Evolutionary conservation across 2,113 vertebrate species (phyloP), one percentile per base, ranked within the genome.

Genomic region (Cyprinodon tularosa): DNA sequence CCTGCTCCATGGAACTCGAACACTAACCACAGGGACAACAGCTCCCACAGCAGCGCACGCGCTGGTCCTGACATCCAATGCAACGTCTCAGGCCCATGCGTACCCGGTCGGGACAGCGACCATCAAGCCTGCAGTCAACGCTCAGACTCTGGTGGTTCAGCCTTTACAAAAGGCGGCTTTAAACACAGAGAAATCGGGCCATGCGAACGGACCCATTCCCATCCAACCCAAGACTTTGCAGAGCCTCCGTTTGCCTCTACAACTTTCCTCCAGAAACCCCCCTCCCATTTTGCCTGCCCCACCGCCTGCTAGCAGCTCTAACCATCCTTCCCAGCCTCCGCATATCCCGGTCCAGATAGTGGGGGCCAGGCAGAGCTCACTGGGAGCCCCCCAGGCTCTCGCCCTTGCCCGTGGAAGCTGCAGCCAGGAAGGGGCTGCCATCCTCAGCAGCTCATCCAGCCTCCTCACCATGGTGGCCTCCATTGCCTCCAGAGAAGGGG

Each of bases 331-430:
- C 13, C 92, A 88, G 74, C 76, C 94, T 0, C 97, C 97, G 0
- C 97, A 98, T 72, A 97, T 98, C 80, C 97, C 97, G 0, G 97
- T 99, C 12, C 97, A 99, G 88, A 95, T 98, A 1, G 96, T 98
- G 17, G 97, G 97, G 1, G 96, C 96, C 62, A 92, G 97, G 80
- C 97, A 97, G 88, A 96, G 96, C 74, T 92, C 96, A 0, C 89
- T 96, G 15, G 95, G 95, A 12, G 96, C 95, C 68, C 91, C 96
- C 57, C 96, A 98, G 73, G 96, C 97, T 0, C 80, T 98, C 81
- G 96, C 97, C 0, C 81, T 97, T 83, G 94, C 96, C 62, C 92
- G 93, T 1, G 86, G 78, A 47, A 90, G 78, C 86, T 93, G 91
- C 71, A 63, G 81, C 71, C 93, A 89, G 39, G 91, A 93, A 5